Base-by-base conservation (phyloP, 2,888 invertebrate genomes). In the Morinoia aosen region DNA sequence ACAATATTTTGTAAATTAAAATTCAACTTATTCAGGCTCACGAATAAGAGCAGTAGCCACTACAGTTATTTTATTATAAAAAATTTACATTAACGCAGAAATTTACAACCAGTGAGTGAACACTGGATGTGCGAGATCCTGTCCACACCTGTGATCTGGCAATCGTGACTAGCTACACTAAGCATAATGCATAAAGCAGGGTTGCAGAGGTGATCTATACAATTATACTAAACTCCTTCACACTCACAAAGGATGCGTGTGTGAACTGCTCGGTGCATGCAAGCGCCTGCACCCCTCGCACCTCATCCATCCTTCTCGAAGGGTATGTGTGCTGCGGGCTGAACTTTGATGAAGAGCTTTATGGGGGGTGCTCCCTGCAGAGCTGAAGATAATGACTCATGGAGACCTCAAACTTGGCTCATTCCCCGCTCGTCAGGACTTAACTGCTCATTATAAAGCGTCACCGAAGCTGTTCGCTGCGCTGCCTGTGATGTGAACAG, bases 391-490 rank as follows among this genome's bases (percentile, higher is more conserved):
- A 91, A 91, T 91, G 91, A 91, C 48, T 91, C 91, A 91, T 56
- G 14, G 91, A 91, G 91, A 56, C 91, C 25, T 12, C 91, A 39
- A 91, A 91, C 91, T 91, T 91, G 40, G 91, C 91, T 91, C 91
- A 91, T 91, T 56, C 25, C 25, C 48, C 40, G 0, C 39, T 91
- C 91, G 39, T 91, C 56, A 48, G 56, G 56, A 25, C 48, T 40
- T 91, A 91, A 48, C 91, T 48, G 91, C 91, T 91, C 91, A 91
- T 91, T 91, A 48, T 91, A 40, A 88, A 33, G 88, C 88, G 88
- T 88, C 88, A 88, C 39, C 12, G n/a, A 39, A 88, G 88, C n/a
- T 88, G 88, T 88, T 88, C 12, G 39, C 33, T 4, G 88, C 39
- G 12, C 39, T 12, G 25, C 88, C 11, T 88, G 33, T 8, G 39